A percentile compares a stretch with the other conserved stretches of the same genome.
These are phyloP conservation scores for Halcyon badia DNA, from an alignment of 2,797 vertebrate species.

Conservation along the genomic window DNA sequence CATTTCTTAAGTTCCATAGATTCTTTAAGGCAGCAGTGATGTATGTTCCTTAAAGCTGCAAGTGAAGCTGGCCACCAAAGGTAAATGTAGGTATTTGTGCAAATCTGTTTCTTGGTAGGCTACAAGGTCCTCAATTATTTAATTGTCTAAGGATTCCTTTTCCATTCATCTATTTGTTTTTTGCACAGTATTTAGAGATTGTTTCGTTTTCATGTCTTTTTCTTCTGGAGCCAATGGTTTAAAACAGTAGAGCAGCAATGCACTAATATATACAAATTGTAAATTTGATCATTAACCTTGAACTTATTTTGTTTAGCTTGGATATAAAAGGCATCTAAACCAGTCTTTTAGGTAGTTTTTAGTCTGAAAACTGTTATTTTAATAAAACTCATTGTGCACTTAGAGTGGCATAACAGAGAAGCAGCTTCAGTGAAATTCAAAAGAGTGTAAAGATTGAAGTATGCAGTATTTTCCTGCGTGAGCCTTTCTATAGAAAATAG, in stretches of 20 bases:
- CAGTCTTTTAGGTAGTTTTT: neutral
- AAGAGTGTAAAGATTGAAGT: neutral
- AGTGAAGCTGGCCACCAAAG: neutral
- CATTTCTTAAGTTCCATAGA: rapidly evolving
- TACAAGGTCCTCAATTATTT: neutral
- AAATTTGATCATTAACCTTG: neutral
- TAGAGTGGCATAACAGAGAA: neutral
- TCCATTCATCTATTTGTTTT: neutral
- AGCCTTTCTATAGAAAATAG: neutral
- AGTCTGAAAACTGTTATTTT: neutral
- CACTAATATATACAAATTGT: neutral
- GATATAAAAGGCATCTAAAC: neutral
- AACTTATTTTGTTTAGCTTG: neutral
- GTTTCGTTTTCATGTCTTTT: neutral
- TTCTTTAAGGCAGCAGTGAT: neutral
- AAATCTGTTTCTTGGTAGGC: neutral
- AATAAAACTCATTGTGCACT: neutral
- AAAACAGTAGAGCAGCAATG: neutral
- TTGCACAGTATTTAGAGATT: neutral
- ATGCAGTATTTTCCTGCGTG: neutral
- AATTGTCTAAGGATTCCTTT: neutral
- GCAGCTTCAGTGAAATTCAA: neutral
- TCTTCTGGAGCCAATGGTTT: neutral
- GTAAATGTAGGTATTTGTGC: neutral
- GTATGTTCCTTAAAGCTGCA: neutral